Base-by-base conservation (phyloP, 2,113 vertebrate genomes). In the Macquaria australasica region DNA sequence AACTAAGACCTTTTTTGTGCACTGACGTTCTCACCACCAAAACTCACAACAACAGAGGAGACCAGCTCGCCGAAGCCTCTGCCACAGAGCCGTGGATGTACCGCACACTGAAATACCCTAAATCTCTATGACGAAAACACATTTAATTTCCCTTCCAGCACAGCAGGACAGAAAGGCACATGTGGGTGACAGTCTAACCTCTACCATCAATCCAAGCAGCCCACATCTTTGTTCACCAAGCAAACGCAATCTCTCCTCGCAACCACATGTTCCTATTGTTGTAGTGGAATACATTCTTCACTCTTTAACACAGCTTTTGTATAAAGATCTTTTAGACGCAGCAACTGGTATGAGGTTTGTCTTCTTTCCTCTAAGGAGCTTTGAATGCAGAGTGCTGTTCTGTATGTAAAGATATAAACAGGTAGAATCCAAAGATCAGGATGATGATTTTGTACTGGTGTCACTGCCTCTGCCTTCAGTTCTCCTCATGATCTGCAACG, bases 111-210 rank as follows among this genome's bases (percentile, higher is more conserved):
- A n/a, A 21, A 31, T 10, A 71, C 60, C 45, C 39, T 5, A 8
- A 0, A 23, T 53, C 5, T 64, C 79, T 51, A 48, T n/a, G 14
- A 58, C n/a, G 14, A 45, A 76, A 7, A 43, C 53, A 28, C 50
- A 15, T n/a, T 39, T 25, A 45, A 8, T 7, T 77, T 73, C 82
- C 79, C 64, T 73, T 74, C 68, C 59, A 77, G 76, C 77, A 78
- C 82, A 80, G 73, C 89, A 75, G 87, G 87, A 91, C 91, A 89
- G 81, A 92, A 95, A 95, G 94, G 94, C 94, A 95, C 94, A 89
- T 89, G 91, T 91, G 91, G 90, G 85, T 87, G 90, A 93, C 83
- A 60, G 58, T 85, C 89, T 43, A 75, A 80, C 77, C 55, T 79
- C 85, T 21, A 34, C 62, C 73, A 48, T 59, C 78, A 77, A 31